These are phyloP conservation scores for Cynocephalus volans DNA, from an alignment of 2,113 vertebrate genomes.

Conservation along the genomic window DNA sequence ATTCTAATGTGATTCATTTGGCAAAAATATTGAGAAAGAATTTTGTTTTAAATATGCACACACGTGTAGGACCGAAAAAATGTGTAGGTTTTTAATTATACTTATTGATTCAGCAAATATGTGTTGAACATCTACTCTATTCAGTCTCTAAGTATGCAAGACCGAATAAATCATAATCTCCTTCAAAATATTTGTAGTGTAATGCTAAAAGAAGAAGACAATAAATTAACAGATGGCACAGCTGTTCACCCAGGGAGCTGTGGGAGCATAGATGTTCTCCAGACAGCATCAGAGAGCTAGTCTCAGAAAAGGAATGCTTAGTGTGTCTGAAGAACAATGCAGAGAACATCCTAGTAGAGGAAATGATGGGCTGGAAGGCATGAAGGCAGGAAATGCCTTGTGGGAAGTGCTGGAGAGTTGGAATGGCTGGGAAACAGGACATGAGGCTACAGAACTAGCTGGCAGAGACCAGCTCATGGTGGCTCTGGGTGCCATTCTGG, in stretches of 20 bases:
- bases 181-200: constrained; percentile 56
- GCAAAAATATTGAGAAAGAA: constrained; percentile 42
- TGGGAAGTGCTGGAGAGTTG: background rate
- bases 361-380: background rate
- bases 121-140: constrained; percentile 45
- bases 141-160: background rate
- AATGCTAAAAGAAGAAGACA: background rate
- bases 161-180: constrained; percentile 48
- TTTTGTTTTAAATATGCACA: constrained; percentile 64
- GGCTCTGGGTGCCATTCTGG: background rate
- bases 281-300: constrained; percentile 45
- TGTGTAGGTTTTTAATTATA: constrained; percentile 53
- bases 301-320: background rate
- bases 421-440: background rate
- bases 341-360: constrained; percentile 38
- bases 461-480: background rate
- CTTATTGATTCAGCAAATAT: constrained; percentile 48
- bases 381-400: background rate
- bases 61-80: background rate
- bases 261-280: background rate
- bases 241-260: background rate
- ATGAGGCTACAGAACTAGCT: background rate
- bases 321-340: background rate
- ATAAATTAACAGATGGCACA: background rate
- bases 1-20: constrained; percentile 17